Conservation (phyloP, 92 coral and sea anemone genomes). For the Phymanthus crucifer region DNA sequence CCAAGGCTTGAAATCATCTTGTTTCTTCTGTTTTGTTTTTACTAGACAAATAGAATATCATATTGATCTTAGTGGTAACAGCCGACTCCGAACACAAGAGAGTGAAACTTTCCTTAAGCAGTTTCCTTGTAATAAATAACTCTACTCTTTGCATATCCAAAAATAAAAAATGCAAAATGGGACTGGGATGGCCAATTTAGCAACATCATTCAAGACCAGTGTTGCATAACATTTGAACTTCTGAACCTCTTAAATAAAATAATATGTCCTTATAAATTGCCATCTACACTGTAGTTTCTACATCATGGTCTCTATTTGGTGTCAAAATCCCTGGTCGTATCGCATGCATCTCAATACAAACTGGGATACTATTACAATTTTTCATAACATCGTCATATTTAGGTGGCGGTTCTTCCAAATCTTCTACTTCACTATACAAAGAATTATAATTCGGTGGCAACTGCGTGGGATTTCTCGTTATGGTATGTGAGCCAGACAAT, state of each 20-base stretch:
- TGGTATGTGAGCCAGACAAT: not conserved
- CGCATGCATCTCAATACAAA: conserved; percentile 15
- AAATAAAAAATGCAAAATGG: too few relatives aligned
- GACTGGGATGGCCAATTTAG: too few relatives aligned
- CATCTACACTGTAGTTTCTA: conserved; percentile 10
- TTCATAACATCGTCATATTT: conserved; percentile 39
- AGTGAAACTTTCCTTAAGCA: too few relatives aligned
- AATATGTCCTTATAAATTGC: not conserved
- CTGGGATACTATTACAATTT: not conserved
- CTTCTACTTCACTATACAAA: conserved; percentile 14
- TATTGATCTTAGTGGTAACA: too few relatives aligned
- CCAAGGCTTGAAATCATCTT: too few relatives aligned
- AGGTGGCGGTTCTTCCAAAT: conserved; percentile 36
- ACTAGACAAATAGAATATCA: too few relatives aligned
- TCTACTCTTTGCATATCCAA: too few relatives aligned
- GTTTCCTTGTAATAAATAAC: too few relatives aligned
- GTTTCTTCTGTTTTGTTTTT: too few relatives aligned
- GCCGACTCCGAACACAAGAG: too few relatives aligned
- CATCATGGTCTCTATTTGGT: not conserved
- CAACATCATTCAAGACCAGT: too few relatives aligned
- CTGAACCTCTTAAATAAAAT: not conserved
- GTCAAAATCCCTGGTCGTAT: not conserved
- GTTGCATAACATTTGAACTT: too few relatives aligned
- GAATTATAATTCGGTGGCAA: conserved; percentile 33
- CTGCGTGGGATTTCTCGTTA: not conserved